These are phyloP conservation scores for Pardalotus punctatus DNA, from an alignment of 2,113 vertebrate species.

Conservation along the genomic window DNA sequence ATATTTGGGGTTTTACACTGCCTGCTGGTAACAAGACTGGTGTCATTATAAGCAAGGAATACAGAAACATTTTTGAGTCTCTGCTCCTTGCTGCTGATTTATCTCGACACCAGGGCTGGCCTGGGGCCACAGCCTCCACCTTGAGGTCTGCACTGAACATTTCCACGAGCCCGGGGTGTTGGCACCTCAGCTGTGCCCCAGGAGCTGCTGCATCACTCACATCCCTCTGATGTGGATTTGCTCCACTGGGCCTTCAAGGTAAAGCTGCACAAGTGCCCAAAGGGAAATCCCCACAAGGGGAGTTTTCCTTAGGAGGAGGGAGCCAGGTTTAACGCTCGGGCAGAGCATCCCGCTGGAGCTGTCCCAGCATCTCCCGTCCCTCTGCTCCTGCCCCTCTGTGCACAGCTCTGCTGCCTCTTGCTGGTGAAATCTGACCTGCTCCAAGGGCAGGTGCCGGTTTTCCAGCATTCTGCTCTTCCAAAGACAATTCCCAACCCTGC, in stretches of 20 bases:
- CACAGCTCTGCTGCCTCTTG: neutral
- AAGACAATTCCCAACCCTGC: neutral
- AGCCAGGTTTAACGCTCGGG: neutral
- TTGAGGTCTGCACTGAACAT: neutral
- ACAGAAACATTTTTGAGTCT: neutral
- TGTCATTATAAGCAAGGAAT: neutral
- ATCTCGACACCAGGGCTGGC: neutral
- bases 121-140: neutral
- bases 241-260: neutral
- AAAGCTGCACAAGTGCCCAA: neutral
- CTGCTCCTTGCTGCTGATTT: neutral
- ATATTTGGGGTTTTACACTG: neutral
- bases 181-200: neutral
- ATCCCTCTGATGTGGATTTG: rapidly evolving
- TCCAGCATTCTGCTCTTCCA: neutral
- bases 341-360: neutral
- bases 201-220: neutral
- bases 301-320: neutral
- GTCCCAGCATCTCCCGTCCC: neutral
- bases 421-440: neutral
- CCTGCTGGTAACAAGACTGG: neutral
- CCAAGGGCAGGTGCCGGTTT: rapidly evolving
- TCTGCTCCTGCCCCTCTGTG: rapidly evolving
- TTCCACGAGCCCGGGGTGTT: rapidly evolving
- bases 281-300: neutral